Conservation (phyloP, 1,140 invertebrate species). For the Diprion similis region DNA sequence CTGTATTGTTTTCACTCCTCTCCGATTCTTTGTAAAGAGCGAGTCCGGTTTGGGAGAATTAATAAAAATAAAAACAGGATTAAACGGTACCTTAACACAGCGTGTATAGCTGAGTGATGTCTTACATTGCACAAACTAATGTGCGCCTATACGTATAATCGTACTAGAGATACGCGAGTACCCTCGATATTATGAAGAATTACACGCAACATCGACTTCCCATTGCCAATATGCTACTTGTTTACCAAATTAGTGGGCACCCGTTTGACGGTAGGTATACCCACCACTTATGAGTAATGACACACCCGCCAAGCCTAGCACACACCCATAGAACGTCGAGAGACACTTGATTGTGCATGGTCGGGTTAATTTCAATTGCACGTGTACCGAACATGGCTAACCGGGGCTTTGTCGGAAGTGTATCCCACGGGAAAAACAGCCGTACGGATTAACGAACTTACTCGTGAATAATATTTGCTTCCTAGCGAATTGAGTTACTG, state of each 20-base stretch:
- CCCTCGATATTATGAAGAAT: neutral
- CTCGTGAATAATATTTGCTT: too few relatives aligned
- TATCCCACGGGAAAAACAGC: neutral
- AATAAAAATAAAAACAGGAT: too few relatives aligned
- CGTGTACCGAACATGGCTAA: neutral
- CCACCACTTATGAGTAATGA: neutral
- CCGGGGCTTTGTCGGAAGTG: neutral
- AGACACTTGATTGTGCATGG: neutral
- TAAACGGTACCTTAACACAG: too few relatives aligned
- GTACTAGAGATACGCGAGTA: too few relatives aligned
- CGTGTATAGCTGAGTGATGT: too few relatives aligned
- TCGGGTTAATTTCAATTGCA: neutral
- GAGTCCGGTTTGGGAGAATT: too few relatives aligned
- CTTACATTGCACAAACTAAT: too few relatives aligned
- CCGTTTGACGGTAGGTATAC: neutral
- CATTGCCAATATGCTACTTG: constrained; percentile 5
- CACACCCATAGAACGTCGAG: neutral
- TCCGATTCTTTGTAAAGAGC: too few relatives aligned
- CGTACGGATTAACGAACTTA: too few relatives aligned
- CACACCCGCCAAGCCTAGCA: neutral
- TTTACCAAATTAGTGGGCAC: neutral
- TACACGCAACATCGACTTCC: neutral
- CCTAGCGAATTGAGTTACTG: too few relatives aligned
- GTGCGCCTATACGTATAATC: too few relatives aligned
- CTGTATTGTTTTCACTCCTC: too few relatives aligned